Percentiles rank a stretch among this genome's conserved stretches.
Conservation (phyloP, 1,140 invertebrate genomes). For the Ostrea denselamellosa region DNA sequence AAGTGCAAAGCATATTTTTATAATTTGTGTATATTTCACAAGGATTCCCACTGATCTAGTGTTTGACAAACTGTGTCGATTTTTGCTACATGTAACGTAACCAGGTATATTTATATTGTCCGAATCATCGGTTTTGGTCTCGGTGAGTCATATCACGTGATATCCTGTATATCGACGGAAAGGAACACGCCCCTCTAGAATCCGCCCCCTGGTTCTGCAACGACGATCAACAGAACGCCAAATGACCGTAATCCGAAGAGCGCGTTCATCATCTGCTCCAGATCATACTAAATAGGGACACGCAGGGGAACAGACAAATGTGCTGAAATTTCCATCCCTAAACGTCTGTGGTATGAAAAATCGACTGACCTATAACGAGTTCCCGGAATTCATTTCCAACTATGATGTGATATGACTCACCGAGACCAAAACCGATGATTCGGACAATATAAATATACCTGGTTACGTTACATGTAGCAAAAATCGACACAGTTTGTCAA, state of each 20-base stretch:
- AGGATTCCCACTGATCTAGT: conserved; percentile 29
- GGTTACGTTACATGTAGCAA: not conserved
- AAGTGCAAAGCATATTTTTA: not conserved
- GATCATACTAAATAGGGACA: not conserved
- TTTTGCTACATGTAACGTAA: not conserved
- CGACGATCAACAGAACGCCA: not conserved
- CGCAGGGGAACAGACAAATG: not conserved
- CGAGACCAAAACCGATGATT: conserved; percentile 37
- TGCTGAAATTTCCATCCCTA: not conserved
- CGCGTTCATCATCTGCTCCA: not conserved
- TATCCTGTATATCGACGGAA: not conserved
- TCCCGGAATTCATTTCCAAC: not conserved
- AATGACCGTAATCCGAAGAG: not conserved
- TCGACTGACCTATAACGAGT: conserved; percentile 3
- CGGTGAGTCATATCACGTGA: not conserved
- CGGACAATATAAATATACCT: not conserved
- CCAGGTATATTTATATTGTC: conserved; percentile 23
- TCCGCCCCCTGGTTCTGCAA: not conserved
- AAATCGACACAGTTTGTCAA: not conserved
- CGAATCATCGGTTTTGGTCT: conserved; percentile 31
- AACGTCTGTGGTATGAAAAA: conserved; percentile 1
- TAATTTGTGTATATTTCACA: not conserved
- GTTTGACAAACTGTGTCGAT: not conserved
- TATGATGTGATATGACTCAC: conserved; percentile 19
- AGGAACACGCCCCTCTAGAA: not conserved